Conservation (phyloP, 2,888 invertebrate genomes). For the Eilema griseolum region DNA sequence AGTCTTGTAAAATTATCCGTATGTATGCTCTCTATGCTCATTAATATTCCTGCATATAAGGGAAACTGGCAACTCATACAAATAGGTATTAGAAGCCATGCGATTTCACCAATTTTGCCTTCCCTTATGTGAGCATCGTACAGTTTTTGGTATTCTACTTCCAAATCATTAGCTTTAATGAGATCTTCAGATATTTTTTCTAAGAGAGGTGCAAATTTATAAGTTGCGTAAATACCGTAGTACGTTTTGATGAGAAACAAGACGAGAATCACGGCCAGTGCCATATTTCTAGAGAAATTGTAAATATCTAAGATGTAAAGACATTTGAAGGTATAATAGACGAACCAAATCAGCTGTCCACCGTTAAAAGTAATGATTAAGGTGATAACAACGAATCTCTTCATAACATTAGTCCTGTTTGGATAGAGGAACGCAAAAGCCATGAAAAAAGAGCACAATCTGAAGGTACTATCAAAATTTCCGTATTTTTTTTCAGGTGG, state of each 20-base stretch:
- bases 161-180: conserved; percentile 63
- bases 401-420: conserved; percentile 58
- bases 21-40: conserved; percentile 63
- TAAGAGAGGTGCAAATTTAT: conserved; percentile 60
- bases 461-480: conserved; percentile 67
- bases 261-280: conserved; percentile 61
- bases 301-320: conserved; percentile 60
- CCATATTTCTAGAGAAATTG: conserved; percentile 68
- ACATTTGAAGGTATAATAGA: conserved; percentile 62
- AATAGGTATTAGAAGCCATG: conserved; percentile 68
- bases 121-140: conserved; percentile 63
- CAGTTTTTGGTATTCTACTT: conserved; percentile 63
- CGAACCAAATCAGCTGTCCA: conserved; percentile 67
- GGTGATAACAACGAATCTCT: conserved; percentile 49
- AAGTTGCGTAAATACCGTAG: conserved; percentile 61
- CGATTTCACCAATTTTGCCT: conserved; percentile 61
- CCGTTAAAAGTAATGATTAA: conserved; percentile 54
- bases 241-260: conserved; percentile 72
- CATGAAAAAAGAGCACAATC: conserved; percentile 66
- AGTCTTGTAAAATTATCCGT: conserved; percentile 60
- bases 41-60: conserved; percentile 62
- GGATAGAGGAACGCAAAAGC: conserved; percentile 70
- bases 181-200: conserved; percentile 66
- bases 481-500: conserved; percentile 58
- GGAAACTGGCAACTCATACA: conserved; percentile 67